Evolutionary conservation across 2,888 invertebrate species (phyloP).

Genomic region (Operophtera brumata): DNA sequence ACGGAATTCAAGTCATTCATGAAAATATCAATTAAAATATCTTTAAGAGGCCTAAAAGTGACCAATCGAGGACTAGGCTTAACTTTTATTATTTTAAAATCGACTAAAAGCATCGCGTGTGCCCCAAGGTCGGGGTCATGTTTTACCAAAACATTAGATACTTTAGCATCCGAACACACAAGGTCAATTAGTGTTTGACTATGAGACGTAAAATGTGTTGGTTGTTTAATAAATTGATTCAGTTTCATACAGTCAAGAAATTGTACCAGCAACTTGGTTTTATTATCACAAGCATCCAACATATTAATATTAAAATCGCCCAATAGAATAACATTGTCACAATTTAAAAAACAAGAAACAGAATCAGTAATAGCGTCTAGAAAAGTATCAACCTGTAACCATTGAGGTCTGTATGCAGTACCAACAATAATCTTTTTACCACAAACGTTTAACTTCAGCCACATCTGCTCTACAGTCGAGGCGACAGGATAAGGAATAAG

Average conservation of each 20-base stretch:
- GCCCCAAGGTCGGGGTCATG: too few relatives aligned
- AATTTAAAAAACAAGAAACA: not conserved
- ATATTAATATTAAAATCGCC: conserved; percentile 1
- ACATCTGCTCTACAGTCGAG: not conserved
- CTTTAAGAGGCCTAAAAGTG: not conserved
- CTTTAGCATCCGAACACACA: not conserved
- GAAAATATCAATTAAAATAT: not conserved
- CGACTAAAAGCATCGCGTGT: too few relatives aligned
- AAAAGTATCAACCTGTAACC: not conserved
- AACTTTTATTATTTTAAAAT: too few relatives aligned
- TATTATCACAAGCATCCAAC: not conserved
- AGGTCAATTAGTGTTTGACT: not conserved
- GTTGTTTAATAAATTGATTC: not conserved
- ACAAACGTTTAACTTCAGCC: not conserved
- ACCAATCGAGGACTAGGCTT: not conserved
- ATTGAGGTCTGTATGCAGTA: not conserved
- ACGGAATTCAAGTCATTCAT: not conserved
- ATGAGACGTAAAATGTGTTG: not conserved
- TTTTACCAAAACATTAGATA: too few relatives aligned
- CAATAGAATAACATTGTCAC: not conserved
- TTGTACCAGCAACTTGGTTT: not conserved
- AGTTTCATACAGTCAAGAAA: not conserved
- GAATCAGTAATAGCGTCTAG: not conserved
- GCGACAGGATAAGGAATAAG: not conserved
- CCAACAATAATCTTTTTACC: not conserved